phyloP scores from a whole-genome alignment of 2,888 invertebrate genomes.

The Lycocerus yunnanus region DNA sequence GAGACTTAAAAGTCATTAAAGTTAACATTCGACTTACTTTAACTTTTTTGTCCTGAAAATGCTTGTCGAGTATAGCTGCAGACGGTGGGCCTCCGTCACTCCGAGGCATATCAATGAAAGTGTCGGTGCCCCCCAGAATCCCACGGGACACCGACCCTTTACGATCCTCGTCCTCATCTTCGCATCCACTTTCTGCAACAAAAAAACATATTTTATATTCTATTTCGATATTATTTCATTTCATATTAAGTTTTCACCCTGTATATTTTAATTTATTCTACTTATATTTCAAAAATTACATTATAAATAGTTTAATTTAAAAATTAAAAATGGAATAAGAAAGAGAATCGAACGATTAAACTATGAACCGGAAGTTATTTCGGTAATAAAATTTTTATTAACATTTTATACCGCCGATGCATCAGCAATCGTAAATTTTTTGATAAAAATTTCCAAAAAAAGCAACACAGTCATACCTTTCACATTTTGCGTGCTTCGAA shows the following conservation, averaged over 20 bases:
- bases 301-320: too few species aligned
- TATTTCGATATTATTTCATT: background rate
- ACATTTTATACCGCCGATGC: background rate
- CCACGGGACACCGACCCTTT: slow-evolving; percentile 51
- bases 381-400: background rate
- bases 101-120: slow-evolving; percentile 65
- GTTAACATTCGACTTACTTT: slow-evolving; percentile 61
- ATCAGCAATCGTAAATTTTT: background rate
- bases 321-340: background rate
- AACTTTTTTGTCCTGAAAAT: slow-evolving; percentile 72
- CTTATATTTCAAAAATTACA: too few species aligned
- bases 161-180: slow-evolving; percentile 60
- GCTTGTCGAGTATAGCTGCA: slow-evolving; percentile 66
- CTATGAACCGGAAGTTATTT: background rate
- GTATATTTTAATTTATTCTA: background rate
- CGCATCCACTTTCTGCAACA: slow-evolving; percentile 62
- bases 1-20: background rate
- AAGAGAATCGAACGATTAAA: background rate
- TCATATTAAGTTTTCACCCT: background rate
- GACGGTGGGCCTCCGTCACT: slow-evolving; percentile 57
- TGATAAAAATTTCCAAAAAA: background rate
- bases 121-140: slow-evolving; percentile 46
- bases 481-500: background rate
- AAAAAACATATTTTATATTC: slow-evolving; percentile 4
- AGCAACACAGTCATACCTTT: background rate